Base-by-base conservation (phyloP, 2,797 vertebrate species). In the Epinephelus coioides region DNA sequence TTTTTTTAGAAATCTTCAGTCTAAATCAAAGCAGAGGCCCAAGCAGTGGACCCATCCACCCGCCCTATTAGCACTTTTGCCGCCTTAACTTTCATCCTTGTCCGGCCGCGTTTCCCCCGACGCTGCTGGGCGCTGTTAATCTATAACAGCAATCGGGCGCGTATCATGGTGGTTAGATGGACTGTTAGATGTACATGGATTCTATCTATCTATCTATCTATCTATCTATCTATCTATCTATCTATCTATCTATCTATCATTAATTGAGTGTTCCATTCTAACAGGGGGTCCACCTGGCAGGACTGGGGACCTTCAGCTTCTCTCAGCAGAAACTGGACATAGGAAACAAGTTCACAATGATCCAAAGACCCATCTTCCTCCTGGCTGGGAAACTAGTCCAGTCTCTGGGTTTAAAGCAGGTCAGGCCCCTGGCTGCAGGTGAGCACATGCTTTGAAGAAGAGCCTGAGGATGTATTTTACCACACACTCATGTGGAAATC, bases 251-350 rank as follows among this genome's bases (percentile, higher is more conserved):
- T 57, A 12, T 78, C 40, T 56, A 12, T 67, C 59, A 51, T 1
- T 43, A 5, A 65, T 19, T 56, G 6, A 57, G 23, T 69, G 19
- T 40, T 76, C 13, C 3, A 3, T 34, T 69, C 7, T 61, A 38
- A 43, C 47, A 97, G 96, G 97, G 96, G 5, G 96, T 97, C 78
- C 91, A 91, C 11, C 92, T 97, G 67, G 77, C 92, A 46, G 96
- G 95, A 60, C 87, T 97, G 73, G 97, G 97, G n/a, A 96, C 92
- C 23, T 97, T 97, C 71, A 96, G 95, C 25, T 96, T 97, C 67
- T 93, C 87, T 7, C 95, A 95, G 86, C 92, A 96, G 79, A 95
- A 93, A 62, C 46, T 96, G 49, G 93, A 95, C 5, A 11, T 95
- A 1, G 95, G 96, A 34, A 90, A 76, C 62, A 95, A 91, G 77